A percentile compares a stretch with the other conserved stretches of the same genome.
Conservation (phyloP, 2,797 vertebrate genomes). For the Eulemur rubriventer region DNA sequence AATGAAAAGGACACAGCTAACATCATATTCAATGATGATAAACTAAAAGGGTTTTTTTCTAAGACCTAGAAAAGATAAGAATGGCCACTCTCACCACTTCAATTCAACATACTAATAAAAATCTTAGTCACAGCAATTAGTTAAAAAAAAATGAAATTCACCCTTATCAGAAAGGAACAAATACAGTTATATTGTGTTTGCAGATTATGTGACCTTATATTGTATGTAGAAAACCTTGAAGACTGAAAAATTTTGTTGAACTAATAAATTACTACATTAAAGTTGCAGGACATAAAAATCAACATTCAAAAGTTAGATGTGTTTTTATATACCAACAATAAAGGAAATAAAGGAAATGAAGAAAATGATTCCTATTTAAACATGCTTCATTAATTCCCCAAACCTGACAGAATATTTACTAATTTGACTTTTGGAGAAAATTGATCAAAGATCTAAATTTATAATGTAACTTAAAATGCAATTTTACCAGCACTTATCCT, state of each 20-base stretch:
- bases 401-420: not conserved
- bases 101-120: not conserved
- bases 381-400: not conserved
- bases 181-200: not conserved
- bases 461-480: not conserved
- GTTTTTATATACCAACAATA: not conserved
- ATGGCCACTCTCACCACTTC: not conserved
- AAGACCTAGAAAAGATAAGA: not conserved
- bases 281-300: not conserved
- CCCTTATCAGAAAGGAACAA: not conserved
- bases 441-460: not conserved
- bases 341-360: not conserved
- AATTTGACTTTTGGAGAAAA: not conserved
- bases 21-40: not conserved
- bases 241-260: not conserved
- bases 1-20: not conserved
- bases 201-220: too few relatives aligned
- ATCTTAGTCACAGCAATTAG: not conserved
- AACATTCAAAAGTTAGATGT: not conserved
- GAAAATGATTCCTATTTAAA: not conserved
- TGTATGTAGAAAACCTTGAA: not conserved
- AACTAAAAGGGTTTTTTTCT: not conserved
- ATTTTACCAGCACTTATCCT: not conserved
- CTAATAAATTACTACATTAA: not conserved
- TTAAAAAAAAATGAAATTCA: not conserved